A percentile compares a stretch with the other conserved stretches of the same genome.
Evolutionary conservation across 1,140 invertebrate species (phyloP).

Genomic region (Chelonus insularis): DNA sequence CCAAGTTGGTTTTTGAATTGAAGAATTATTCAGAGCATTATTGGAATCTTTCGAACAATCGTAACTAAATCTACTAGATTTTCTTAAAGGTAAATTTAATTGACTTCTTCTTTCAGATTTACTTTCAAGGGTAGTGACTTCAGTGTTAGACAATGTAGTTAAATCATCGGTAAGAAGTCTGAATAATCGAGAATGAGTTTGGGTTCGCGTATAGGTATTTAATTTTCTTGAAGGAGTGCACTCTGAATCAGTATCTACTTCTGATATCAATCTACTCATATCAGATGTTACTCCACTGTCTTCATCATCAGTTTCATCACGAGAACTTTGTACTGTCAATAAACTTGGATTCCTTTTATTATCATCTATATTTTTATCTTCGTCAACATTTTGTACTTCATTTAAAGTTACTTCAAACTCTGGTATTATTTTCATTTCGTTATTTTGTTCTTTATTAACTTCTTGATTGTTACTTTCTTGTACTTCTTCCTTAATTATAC

Average conservation of each 20-base stretch:
- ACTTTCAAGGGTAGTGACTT: slow-evolving; percentile 37
- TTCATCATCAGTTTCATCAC: slow-evolving; percentile 64
- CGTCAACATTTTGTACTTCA: no score
- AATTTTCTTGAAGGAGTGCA: slow-evolving; percentile 62
- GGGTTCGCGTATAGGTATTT: slow-evolving; percentile 68
- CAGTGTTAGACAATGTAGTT: slow-evolving; percentile 44
- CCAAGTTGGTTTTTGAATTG: no score
- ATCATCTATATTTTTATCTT: slow-evolving; percentile 4
- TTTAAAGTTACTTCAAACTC: slow-evolving; percentile 22
- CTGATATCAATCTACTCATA: slow-evolving; percentile 70
- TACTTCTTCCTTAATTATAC: neutral
- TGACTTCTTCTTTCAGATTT: slow-evolving; percentile 18
- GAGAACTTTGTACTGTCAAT: slow-evolving; percentile 21
- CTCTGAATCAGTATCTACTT: slow-evolving; percentile 69
- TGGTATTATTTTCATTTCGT: neutral
- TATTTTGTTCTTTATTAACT: neutral
- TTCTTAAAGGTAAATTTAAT: slow-evolving; percentile 37
- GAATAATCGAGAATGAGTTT: slow-evolving; percentile 73
- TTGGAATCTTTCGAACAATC: slow-evolving; percentile 42
- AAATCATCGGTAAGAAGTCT: slow-evolving; percentile 68
- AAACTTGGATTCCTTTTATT: neutral
- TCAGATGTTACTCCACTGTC: slow-evolving; percentile 75
- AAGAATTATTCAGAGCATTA: no score
- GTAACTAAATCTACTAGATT: slow-evolving; percentile 33
- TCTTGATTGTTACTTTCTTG: neutral